Evolutionary conservation across 2,888 invertebrate genomes (phyloP).

Genomic region (Hemithea aestivaria): DNA sequence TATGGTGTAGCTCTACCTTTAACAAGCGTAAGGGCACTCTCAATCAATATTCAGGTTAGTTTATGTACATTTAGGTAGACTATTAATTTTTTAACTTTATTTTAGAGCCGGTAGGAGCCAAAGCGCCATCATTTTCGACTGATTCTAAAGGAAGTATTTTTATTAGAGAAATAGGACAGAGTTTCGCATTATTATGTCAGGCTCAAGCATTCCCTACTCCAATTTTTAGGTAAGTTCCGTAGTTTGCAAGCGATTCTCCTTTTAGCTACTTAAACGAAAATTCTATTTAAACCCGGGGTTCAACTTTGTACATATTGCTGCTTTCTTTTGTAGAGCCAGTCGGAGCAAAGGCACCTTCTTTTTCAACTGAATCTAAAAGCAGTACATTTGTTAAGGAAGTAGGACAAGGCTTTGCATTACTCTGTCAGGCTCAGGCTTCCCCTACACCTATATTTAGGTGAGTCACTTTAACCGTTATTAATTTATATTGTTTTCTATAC

Average conservation of each 20-base stretch:
- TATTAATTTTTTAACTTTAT: slow-evolving; percentile 11
- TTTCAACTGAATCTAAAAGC: slow-evolving; percentile 81
- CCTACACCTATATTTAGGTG: slow-evolving; percentile 83
- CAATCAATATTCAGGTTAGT: slow-evolving; percentile 6
- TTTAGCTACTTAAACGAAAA: slow-evolving; percentile 14
- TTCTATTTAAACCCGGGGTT: too few species aligned
- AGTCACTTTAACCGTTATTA: slow-evolving; percentile 39
- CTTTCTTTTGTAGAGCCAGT: slow-evolving; percentile 74
- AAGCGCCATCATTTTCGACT: slow-evolving; percentile 80
- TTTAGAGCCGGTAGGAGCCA: slow-evolving; percentile 81
- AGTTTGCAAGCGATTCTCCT: slow-evolving; percentile 7
- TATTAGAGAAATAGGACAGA: slow-evolving; percentile 74
- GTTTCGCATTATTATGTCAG: slow-evolving; percentile 81
- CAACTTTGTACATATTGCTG: too few species aligned
- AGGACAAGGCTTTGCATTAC: slow-evolving; percentile 79
- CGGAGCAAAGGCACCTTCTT: slow-evolving; percentile 81
- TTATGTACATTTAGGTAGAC: slow-evolving; percentile 81
- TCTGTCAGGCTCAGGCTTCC: slow-evolving; percentile 81
- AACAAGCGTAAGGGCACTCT: not conserved
- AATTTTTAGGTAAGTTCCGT: slow-evolving; percentile 31
- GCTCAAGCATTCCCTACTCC: slow-evolving; percentile 82
- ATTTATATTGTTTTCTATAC: slow-evolving; percentile 53
- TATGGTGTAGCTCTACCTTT: too few species aligned
- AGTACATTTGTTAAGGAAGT: slow-evolving; percentile 80
- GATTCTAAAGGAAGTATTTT: slow-evolving; percentile 83